Evolutionary conservation across 2,888 invertebrate genomes (phyloP).

Genomic region (Tineola bisselliella): DNA sequence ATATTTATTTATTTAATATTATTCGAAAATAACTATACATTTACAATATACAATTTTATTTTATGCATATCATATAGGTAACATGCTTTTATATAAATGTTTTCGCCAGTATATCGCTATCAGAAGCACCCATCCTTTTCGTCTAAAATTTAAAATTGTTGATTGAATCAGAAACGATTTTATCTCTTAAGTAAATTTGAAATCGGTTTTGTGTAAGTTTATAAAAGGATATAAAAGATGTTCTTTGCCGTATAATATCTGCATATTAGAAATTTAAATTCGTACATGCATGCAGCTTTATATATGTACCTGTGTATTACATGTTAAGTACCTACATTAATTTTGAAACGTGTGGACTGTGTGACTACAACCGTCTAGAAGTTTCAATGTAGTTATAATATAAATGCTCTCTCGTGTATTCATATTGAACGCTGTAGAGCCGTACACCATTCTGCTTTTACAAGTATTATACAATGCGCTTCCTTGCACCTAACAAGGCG

Average conservation of each 20-base stretch:
- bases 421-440: background rate
- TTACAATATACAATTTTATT: too few relatives aligned
- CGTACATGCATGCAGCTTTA: background rate
- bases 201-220: constrained; percentile 16
- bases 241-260: background rate
- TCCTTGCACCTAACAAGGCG: background rate
- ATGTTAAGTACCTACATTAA: background rate
- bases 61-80: constrained; percentile 26
- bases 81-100: constrained; percentile 69
- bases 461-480: constrained; percentile 1
- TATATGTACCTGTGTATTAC: background rate
- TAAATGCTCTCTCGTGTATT: background rate
- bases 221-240: background rate
- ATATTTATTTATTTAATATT: too few relatives aligned
- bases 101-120: constrained; percentile 63
- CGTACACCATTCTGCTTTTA: background rate
- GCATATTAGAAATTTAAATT: background rate
- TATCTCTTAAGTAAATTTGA: constrained; percentile 37
- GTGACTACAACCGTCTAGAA: background rate
- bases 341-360: background rate
- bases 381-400: background rate
- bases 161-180: constrained; percentile 32
- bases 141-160: too few relatives aligned
- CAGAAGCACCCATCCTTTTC: constrained; percentile 40
- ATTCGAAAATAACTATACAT: too few relatives aligned